Base-by-base conservation (phyloP, 2,888 invertebrate genomes). In the Oscheius onirici region DNA sequence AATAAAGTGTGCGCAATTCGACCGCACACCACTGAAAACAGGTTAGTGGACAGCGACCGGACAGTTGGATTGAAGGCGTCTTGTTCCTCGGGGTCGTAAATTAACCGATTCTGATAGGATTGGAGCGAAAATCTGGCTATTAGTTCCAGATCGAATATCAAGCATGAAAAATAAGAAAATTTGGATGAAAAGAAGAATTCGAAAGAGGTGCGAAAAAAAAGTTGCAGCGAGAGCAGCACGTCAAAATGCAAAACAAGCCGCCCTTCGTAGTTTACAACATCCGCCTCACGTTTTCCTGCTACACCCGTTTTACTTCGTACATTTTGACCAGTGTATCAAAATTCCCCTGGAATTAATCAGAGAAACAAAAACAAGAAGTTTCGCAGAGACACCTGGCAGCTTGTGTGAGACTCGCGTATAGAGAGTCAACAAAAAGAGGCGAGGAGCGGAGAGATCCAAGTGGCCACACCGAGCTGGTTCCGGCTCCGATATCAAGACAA, bases 401-500 rank as follows among this genome's bases (percentile, higher is more conserved):
- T 34, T 34, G 34, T 34, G 34, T 11, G 55, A 24, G 55, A n/a
- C 55, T 55, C n/a, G 26, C n/a, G 58, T 43, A n/a, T 58, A 58
- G 41, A 58, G 58, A 41, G 58, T 58, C 58, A 58, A 58, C 58
- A 58, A 34, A 34, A 34, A 34, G 34, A 34, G 34, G 34, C 34
- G 34, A 34, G 34, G 34, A 34, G 34, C 34, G 34, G 20, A 58
- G 20, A 41, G 40, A 58, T 58, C 58, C 58, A 58, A 58, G 58
- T 41, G 58, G 41, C 41, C 22, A 40, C 57, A n/a, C n/a, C 40
- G 58, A 41, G 58, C 58, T 43, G 17, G 58, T 58, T 58, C 58
- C 57, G 11, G n/a, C 34, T 43, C 58, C 41, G 41, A 58, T 40
- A 58, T 41, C 17, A 58, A 58, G 10, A 46, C 46, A 3, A 15